Percentiles rank a stretch among this genome's conserved stretches.
phyloP scores from a whole-genome alignment of 2,888 invertebrate species.

The Oeneis ivallda region DNA sequence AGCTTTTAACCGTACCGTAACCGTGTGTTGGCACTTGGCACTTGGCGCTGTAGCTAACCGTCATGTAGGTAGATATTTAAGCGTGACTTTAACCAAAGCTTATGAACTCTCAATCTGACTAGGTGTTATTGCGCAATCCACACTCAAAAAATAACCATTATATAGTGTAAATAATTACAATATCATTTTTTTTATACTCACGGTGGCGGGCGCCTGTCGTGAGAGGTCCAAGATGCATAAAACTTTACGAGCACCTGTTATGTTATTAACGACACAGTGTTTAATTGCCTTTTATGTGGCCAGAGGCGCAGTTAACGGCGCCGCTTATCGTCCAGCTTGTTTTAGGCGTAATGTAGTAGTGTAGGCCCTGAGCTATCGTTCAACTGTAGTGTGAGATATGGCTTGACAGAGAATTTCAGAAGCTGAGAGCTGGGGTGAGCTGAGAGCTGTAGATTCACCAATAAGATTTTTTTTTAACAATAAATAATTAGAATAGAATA shows the following conservation, averaged over 20 bases:
- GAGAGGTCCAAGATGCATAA: conserved; percentile 34
- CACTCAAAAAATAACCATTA: too few species aligned
- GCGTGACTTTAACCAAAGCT: too few species aligned
- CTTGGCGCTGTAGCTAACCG: too few species aligned
- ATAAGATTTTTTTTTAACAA: too few species aligned
- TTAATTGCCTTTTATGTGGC: conserved; percentile 54
- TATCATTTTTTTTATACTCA: not conserved
- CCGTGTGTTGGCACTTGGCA: too few species aligned
- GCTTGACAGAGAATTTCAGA: not conserved
- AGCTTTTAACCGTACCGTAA: too few species aligned
- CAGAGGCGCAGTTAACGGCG: conserved; percentile 45
- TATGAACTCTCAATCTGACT: too few species aligned
- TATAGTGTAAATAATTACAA: not conserved
- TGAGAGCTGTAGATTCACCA: too few species aligned
- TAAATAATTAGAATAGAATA: too few species aligned
- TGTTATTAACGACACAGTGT: conserved; percentile 45
- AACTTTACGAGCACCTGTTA: conserved; percentile 46
- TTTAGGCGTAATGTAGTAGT: conserved; percentile 59
- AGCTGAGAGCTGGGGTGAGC: too few species aligned
- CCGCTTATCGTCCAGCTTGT: conserved; percentile 45
- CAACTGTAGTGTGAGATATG: conserved; percentile 15
- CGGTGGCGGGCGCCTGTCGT: not conserved
- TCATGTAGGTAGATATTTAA: too few species aligned
- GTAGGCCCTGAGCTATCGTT: conserved; percentile 33
- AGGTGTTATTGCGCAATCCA: too few species aligned